phyloP scores from a whole-genome alignment of 2,113 vertebrate species.

The Stigmatopora argus region DNA sequence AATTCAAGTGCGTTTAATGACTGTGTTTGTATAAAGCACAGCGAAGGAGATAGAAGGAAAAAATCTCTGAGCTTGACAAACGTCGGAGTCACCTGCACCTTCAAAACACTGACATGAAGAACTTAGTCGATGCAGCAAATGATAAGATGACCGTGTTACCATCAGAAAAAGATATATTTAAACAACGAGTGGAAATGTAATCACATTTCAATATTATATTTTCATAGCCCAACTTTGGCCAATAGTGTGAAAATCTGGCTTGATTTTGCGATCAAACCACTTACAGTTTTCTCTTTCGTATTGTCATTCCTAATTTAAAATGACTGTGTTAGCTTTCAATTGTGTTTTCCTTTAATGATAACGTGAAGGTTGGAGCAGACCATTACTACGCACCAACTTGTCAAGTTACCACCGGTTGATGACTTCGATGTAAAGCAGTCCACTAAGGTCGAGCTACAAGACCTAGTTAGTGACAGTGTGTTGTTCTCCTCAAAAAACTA shows the following conservation, averaged over 20 bases:
- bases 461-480: constrained; percentile 25
- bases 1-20: background rate
- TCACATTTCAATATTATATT: background rate
- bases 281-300: background rate
- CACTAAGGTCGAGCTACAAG: constrained; percentile 18
- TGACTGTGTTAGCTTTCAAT: background rate
- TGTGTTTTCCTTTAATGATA: background rate
- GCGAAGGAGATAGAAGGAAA: constrained; percentile 40
- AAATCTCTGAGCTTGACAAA: constrained; percentile 43
- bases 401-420: background rate
- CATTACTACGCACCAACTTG: constrained; percentile 28
- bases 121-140: constrained; percentile 47
- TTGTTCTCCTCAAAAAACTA: background rate
- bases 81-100: constrained; percentile 32
- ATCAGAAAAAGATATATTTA: constrained; percentile 35
- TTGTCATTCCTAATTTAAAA: background rate
- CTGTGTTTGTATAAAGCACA: constrained; percentile 17
- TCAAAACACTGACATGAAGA: constrained; percentile 39
- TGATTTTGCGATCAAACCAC: background rate
- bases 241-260: background rate
- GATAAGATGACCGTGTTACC: constrained; percentile 41
- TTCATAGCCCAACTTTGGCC: background rate
- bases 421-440: background rate
- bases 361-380: constrained; percentile 34
- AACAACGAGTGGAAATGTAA: constrained; percentile 47